Conservation (phyloP, 2,113 vertebrate genomes). For the zebrafish (Danio rerio) region GRCz12tu NC_133180.1:19009001-19009500, state of each 20-base stretch:
- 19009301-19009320: background rate
- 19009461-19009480: no score
- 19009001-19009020: no score
- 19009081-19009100: background rate
- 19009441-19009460: no score
- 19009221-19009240: background rate
- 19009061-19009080: background rate
- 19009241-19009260: background rate
- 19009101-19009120: background rate
- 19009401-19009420: no score
- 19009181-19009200: background rate
- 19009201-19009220: background rate
- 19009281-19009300: background rate
- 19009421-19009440: no score
- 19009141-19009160: background rate
- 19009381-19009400: background rate
- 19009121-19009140: background rate
- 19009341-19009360: background rate
- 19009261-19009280: background rate
- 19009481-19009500: no score
- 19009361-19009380: background rate
- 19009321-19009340: background rate
- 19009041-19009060: background rate
- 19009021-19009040: background rate
- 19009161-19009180: background rate